phyloP scores from a whole-genome alignment of 2,113 vertebrate genomes.

The Amia ocellicauda region DNA sequence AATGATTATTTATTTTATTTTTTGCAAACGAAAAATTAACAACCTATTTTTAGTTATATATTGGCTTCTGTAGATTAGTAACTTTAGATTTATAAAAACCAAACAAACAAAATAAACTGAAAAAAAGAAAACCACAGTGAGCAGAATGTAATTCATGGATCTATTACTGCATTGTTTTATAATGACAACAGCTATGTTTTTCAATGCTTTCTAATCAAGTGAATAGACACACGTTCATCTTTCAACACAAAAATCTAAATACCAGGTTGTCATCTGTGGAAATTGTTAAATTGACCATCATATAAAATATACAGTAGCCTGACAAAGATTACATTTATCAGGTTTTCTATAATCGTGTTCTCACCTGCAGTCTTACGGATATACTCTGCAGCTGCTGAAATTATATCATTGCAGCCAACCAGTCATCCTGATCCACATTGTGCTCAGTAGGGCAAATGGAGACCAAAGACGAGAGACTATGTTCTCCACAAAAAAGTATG shows the following conservation, averaged over 20 bases:
- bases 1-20: no score
- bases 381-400: not conserved
- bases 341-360: not conserved
- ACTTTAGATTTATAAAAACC: slow-evolving; percentile 12
- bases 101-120: slow-evolving; percentile 5
- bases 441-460: not conserved
- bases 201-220: slow-evolving; percentile 18
- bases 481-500: not conserved
- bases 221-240: slow-evolving; percentile 4
- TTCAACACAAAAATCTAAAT: not conserved
- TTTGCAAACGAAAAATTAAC: no score
- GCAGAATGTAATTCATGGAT: slow-evolving; percentile 14
- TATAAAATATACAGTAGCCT: not conserved
- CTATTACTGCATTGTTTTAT: slow-evolving; percentile 4
- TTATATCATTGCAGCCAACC: not conserved
- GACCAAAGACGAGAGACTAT: not conserved
- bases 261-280: not conserved
- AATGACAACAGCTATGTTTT: slow-evolving; percentile 23
- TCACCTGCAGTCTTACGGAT: not conserved
- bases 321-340: not conserved
- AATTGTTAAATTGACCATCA: not conserved
- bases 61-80: slow-evolving; percentile 5
- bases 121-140: no score
- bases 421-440: not conserved
- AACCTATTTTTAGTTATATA: slow-evolving; percentile 2